Conservation (phyloP, 2,888 invertebrate genomes). For the Mylabris sibirica region DNA sequence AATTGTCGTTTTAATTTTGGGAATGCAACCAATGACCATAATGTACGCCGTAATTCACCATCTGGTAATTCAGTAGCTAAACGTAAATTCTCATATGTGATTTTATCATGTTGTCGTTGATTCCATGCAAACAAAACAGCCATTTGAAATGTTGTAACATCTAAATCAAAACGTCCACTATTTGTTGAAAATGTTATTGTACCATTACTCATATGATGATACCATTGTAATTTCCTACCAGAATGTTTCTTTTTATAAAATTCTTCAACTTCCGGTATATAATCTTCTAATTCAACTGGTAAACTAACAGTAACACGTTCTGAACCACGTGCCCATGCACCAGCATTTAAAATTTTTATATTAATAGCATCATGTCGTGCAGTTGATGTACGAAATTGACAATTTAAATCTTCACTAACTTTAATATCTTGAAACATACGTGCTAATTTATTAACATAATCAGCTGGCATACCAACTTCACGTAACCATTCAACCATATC, state of each 20-base stretch:
- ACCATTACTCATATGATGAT: constrained; percentile 99
- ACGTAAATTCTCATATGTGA: constrained; percentile 95
- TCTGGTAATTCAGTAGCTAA: constrained; percentile 97
- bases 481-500: constrained; percentile 98
- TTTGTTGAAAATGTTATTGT: constrained; percentile 95
- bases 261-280: constrained; percentile 98
- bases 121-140: constrained; percentile 99
- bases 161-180: constrained; percentile 93
- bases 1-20: constrained; percentile 96
- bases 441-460: constrained; percentile 97
- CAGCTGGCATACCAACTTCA: constrained; percentile 99
- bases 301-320: constrained; percentile 95
- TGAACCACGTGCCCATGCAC: constrained; percentile 96
- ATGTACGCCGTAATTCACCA: constrained; percentile 90
- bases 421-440: constrained; percentile 99
- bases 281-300: constrained; percentile 97
- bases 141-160: constrained; percentile 99
- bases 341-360: constrained; percentile 98
- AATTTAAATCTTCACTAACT: constrained; percentile 87
- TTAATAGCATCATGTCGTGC: constrained; percentile 88
- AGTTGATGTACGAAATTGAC: constrained; percentile 87
- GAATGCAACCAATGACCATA: constrained; percentile 96
- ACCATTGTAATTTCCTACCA: constrained; percentile 96
- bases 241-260: constrained; percentile 98
- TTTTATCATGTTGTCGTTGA: constrained; percentile 89